Evolutionary conservation across 2,888 invertebrate species (phyloP).

Genomic region (Lasioglossum morio): DNA sequence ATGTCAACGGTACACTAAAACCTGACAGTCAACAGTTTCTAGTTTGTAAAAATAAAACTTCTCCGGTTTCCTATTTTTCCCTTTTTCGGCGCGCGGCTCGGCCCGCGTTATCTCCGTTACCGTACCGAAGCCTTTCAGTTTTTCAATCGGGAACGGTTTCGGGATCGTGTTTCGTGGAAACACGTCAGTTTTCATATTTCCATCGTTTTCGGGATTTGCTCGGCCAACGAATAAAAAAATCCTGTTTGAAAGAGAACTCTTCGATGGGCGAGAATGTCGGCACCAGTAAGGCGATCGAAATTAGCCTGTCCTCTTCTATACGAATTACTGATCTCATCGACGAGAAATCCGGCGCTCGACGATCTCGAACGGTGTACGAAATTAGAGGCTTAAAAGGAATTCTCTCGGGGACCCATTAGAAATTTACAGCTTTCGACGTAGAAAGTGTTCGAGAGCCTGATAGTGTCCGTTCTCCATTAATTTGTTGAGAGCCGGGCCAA

Average conservation of each 20-base stretch:
- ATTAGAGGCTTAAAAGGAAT: slow-evolving; percentile 27
- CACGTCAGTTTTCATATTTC: not conserved
- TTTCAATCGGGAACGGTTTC: slow-evolving; percentile 1
- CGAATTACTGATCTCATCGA: slow-evolving; percentile 5
- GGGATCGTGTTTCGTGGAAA: not conserved
- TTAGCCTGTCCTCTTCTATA: not conserved
- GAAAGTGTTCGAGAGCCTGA: slow-evolving; percentile 19
- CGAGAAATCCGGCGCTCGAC: slow-evolving; percentile 12
- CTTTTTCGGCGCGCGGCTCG: not conserved
- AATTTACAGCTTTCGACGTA: slow-evolving; percentile 34
- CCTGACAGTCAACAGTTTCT: not conserved
- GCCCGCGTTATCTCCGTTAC: not conserved
- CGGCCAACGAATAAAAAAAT: not conserved
- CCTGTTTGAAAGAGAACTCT: not conserved
- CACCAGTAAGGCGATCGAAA: not conserved
- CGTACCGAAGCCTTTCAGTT: not conserved
- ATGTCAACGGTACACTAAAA: not conserved
- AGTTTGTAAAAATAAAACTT: not conserved
- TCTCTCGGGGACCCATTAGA: slow-evolving; percentile 23
- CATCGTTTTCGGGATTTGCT: not conserved
- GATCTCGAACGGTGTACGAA: not conserved
- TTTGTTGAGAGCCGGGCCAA: slow-evolving; percentile 6
- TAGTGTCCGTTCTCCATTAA: slow-evolving; percentile 37
- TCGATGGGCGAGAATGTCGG: not conserved
- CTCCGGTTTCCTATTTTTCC: not conserved